phyloP scores from a whole-genome alignment of 2,888 invertebrate species.

The Lithophane semibrunnea region DNA sequence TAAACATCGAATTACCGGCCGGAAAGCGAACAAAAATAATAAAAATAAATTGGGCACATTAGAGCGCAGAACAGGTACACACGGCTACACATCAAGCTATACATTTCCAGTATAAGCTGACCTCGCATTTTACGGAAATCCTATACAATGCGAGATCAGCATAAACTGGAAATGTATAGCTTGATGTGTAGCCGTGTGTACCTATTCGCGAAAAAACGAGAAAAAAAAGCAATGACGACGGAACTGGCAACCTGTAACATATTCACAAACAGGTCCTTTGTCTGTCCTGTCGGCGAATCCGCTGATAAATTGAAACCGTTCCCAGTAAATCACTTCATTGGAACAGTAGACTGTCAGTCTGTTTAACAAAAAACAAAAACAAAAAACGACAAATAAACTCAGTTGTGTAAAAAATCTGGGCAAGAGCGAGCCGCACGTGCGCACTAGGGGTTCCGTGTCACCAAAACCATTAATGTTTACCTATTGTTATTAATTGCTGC shows the following conservation, averaged over 20 bases:
- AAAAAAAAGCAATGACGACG: not conserved
- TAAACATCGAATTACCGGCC: not conserved
- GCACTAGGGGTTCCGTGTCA: not conserved
- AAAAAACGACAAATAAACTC: not conserved
- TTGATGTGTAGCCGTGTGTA: too few species aligned
- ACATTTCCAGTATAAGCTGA: too few species aligned
- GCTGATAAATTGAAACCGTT: conserved; percentile 42
- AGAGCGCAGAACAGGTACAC: not conserved
- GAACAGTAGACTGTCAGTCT: conserved; percentile 8
- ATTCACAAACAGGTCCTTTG: conserved; percentile 38
- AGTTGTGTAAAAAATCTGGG: not conserved
- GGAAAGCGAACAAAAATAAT: not conserved
- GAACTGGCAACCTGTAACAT: conserved; percentile 40
- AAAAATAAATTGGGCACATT: conserved; percentile 6
- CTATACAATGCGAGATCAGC: too few species aligned
- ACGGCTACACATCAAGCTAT: too few species aligned
- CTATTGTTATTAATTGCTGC: too few species aligned
- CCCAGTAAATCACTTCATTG: conserved; percentile 48
- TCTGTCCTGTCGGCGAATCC: conserved; percentile 4
- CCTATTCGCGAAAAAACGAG: not conserved
- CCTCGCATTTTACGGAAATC: too few species aligned
- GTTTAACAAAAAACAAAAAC: conserved; percentile 4
- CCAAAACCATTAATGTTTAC: not conserved
- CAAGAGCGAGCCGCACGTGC: not conserved
- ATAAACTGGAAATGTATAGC: too few species aligned